Conservation (phyloP, 2,797 vertebrate species). For the Garrulus glandarius region DNA sequence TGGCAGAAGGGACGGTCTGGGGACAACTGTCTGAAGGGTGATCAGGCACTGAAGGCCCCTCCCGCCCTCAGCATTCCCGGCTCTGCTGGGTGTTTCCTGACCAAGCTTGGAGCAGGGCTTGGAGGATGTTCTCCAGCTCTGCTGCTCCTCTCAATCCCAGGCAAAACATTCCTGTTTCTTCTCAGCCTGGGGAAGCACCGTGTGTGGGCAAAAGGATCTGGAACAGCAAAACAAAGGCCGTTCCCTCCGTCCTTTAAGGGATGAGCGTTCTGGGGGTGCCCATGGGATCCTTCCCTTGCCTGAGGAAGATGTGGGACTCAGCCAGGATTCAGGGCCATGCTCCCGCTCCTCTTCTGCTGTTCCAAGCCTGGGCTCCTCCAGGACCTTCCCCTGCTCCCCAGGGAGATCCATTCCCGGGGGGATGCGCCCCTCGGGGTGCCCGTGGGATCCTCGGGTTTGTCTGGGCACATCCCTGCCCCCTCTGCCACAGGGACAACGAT, state of each 20-base stretch:
- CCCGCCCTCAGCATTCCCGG: neutral
- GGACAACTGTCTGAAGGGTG: neutral
- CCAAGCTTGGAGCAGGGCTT: neutral
- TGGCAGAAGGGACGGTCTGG: neutral
- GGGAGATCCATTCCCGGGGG: neutral
- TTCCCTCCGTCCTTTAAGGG: neutral
- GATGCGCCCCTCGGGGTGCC: neutral
- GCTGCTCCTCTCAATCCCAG: neutral
- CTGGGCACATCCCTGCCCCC: neutral
- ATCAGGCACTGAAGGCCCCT: accelerated
- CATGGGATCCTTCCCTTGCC: neutral
- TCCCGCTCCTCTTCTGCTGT: neutral
- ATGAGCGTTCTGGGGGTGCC: neutral
- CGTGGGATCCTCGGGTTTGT: neutral
- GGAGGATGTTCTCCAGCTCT: neutral
- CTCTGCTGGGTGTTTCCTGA: neutral
- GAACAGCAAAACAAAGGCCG: accelerated
- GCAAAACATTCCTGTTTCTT: neutral
- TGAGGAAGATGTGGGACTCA: neutral
- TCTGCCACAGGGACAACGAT: accelerated
- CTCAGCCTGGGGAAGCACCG: neutral
- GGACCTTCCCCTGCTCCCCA: neutral
- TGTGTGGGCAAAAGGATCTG: neutral
- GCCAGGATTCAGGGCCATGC: accelerated
- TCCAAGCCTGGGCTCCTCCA: neutral